Evolutionary conservation across 2,113 vertebrate species (phyloP).

Genomic region (Brienomyrus brachyistius): DNA sequence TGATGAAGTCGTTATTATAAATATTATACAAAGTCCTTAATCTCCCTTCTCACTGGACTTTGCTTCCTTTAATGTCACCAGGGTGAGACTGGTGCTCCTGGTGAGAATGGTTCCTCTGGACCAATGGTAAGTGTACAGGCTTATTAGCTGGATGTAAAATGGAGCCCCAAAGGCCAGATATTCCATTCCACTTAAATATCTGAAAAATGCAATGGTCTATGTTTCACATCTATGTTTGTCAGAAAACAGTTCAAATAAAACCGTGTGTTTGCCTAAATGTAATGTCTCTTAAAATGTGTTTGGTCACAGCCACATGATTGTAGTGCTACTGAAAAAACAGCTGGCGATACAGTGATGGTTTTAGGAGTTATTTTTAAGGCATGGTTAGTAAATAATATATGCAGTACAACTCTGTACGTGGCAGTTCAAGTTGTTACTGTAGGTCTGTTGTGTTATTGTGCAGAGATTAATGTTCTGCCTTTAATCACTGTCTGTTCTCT

Average conservation of each 20-base stretch:
- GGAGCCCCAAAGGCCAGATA: background rate
- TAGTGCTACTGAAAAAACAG: background rate
- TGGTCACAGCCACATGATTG: background rate
- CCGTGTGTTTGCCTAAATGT: background rate
- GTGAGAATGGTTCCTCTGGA: constrained; percentile 85
- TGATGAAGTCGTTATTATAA: background rate
- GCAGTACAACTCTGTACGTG: background rate
- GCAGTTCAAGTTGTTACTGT: background rate
- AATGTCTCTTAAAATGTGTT: background rate
- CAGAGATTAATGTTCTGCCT: background rate
- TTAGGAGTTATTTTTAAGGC: background rate
- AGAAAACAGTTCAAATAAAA: background rate
- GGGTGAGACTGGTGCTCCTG: constrained; percentile 82
- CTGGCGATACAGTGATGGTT: background rate
- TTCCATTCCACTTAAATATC: background rate
- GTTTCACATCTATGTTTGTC: background rate
- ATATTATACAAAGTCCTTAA: background rate
- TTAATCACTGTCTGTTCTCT: constrained; percentile 11
- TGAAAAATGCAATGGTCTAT: background rate
- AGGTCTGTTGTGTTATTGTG: background rate
- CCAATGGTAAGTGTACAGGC: constrained; percentile 68
- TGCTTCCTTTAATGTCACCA: constrained; percentile 34
- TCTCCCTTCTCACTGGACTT: background rate
- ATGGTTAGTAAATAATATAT: background rate
- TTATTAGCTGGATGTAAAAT: background rate